These are phyloP conservation scores for Geothlypis trichas DNA, from an alignment of 2,113 vertebrate genomes.

Conservation along the genomic window DNA sequence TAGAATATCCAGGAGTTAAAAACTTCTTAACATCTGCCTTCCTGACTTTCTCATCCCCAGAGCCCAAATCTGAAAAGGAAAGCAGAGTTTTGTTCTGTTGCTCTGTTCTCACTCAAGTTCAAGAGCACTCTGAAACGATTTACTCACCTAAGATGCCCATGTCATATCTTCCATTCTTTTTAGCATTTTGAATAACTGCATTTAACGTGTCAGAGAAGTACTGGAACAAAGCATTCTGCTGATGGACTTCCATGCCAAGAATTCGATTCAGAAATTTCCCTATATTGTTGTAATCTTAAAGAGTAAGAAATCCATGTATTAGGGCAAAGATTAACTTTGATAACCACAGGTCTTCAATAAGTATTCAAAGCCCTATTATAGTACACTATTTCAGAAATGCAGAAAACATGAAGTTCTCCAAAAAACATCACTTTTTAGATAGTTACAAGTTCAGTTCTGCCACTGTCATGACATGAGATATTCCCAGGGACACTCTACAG, in stretches of 20 bases:
- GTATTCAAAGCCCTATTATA: not conserved
- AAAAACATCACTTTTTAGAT: not conserved
- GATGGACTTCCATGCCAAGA: conserved; percentile 96
- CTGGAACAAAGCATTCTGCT: conserved; percentile 97
- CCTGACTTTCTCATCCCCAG: conserved; percentile 96
- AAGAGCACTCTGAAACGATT: not conserved
- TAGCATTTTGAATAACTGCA: conserved; percentile 95
- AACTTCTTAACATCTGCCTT: conserved; percentile 93
- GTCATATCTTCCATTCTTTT: conserved; percentile 95
- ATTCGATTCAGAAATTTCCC: conserved; percentile 98
- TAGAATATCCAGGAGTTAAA: conserved; percentile 94
- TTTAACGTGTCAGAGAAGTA: conserved; percentile 95
- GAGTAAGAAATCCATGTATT: not conserved
- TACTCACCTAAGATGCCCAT: conserved; percentile 96
- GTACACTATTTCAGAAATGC: not conserved
- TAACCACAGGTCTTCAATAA: not conserved
- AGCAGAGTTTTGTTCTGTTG: not conserved
- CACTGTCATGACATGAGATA: rapidly evolving
- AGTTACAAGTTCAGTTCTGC: not conserved
- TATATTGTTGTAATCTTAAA: conserved; percentile 97
- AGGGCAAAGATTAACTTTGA: not conserved
- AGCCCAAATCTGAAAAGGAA: conserved; percentile 86
- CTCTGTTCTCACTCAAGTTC: not conserved
- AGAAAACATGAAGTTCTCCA: not conserved
- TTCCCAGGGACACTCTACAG: not conserved